Base-by-base conservation (phyloP, 1,140 invertebrate genomes). In the Drosophila ficusphila region DNA sequence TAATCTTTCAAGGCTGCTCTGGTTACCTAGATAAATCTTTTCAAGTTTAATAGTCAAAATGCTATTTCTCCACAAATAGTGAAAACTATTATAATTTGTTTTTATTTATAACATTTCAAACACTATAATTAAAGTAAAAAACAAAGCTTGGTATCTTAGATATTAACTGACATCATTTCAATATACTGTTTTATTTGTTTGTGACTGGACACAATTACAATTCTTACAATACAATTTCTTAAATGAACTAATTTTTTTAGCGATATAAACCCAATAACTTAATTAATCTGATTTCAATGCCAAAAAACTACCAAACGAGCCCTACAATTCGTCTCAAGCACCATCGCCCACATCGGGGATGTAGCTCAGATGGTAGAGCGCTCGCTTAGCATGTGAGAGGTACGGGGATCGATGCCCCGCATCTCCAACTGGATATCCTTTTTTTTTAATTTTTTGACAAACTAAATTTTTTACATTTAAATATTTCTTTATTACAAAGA, bases 351-450 rank as follows among this genome's bases (percentile, higher is more conserved):
- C 54, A 41, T 39, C 46, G 90, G 85, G 81, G 88, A 90, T 90
- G 94, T 95, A 95, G 94, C 95, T 95, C 95, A 95, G 94, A 95
- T 95, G 94, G 95, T 95, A 95, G 95, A 95, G 95, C 95, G 94
- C 95, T 95, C 94, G 94, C 94, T 95, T 96, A 95, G 95, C 95
- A 95, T 95, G 94, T 93, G 94, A 95, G 94, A 95, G 94, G 95
- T 95, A 95, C 94, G 93, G 93, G 95, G 94, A 95, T 95, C 95
- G 94, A 95, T 95, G 92, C 81, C 95, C 94, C 94, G 94, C 94
- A 94, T 94, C 94, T 91, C 89, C 89, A 90, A 33, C 12, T 0
- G 4, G n/a, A 1, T 12, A 6, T 18, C 5, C 25, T 16, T 52
- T 52, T 52, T 25, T 39, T 36, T 12, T 12, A 9, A 6, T 11